Conservation (phyloP, 53 echinoderm and acorn worm genomes). For the Mesocentrotus franciscanus region DNA sequence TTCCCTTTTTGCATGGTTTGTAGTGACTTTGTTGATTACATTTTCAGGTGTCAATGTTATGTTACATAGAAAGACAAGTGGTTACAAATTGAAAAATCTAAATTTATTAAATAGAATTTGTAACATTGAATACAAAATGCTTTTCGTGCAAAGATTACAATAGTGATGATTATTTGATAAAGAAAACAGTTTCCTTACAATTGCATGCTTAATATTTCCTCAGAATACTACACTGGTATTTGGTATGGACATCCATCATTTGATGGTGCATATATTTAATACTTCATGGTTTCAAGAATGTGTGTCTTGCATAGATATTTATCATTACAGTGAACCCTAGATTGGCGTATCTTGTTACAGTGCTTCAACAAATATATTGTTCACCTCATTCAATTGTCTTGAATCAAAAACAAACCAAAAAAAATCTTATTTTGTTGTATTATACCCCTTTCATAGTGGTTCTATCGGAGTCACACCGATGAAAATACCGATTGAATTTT, state of each 20-base stretch:
- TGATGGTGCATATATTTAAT: too few species aligned
- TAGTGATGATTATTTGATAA: not conserved
- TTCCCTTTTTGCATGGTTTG: not conserved
- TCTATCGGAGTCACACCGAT: too few species aligned
- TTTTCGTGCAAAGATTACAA: not conserved
- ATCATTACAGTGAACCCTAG: too few species aligned
- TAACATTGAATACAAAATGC: not conserved
- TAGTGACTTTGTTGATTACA: not conserved
- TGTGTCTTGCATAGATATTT: not conserved
- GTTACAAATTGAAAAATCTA: not conserved
- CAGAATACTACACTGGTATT: too few species aligned
- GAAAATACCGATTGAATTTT: too few species aligned
- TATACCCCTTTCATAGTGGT: too few species aligned
- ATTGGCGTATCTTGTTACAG: too few species aligned
- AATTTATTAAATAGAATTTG: not conserved
- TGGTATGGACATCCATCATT: too few species aligned
- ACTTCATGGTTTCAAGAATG: too few species aligned
- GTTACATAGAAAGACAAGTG: not conserved
- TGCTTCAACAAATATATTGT: not conserved
- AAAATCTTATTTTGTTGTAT: too few species aligned
- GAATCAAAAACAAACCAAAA: too few species aligned
- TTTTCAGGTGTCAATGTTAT: not conserved
- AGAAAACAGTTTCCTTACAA: not conserved
- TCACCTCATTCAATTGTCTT: not conserved
- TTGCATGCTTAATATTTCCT: too few species aligned